Conservation (phyloP, 2,888 invertebrate species). For the Anodontia alba region DNA sequence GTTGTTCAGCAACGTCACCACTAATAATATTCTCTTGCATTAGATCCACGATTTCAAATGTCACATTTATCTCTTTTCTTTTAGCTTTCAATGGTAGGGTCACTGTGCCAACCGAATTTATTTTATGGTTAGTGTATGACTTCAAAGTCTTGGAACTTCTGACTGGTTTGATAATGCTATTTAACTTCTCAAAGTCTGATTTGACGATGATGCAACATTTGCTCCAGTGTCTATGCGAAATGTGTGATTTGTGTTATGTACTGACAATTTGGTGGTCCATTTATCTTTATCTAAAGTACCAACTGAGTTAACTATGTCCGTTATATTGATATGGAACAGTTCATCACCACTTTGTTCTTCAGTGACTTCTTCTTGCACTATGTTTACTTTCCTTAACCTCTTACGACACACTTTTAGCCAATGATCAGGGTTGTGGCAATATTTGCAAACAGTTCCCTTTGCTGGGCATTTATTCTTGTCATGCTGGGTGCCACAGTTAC, state of each 20-base stretch:
- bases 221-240: slow-evolving; percentile 21
- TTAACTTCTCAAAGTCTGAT: slow-evolving; percentile 15
- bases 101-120: slow-evolving; percentile 24
- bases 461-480: neutral
- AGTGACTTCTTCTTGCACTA: neutral
- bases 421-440: slow-evolving; percentile 5
- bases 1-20: slow-evolving; percentile 23
- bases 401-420: neutral
- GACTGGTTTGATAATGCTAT: neutral
- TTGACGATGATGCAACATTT: slow-evolving; percentile 39
- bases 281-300: neutral
- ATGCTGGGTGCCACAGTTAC: neutral
- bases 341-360: neutral
- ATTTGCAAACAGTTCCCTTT: neutral
- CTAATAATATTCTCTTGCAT: slow-evolving; percentile 26
- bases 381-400: neutral
- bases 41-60: slow-evolving; percentile 33
- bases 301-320: neutral
- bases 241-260: neutral
- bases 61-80: neutral
- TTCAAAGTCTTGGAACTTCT: slow-evolving; percentile 14
- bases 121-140: slow-evolving; percentile 39
- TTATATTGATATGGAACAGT: neutral
- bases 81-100: slow-evolving; percentile 1
- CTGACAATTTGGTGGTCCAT: neutral